These are phyloP conservation scores for Noturus placidus DNA, from an alignment of 2,113 vertebrate species.

Conservation along the genomic window DNA sequence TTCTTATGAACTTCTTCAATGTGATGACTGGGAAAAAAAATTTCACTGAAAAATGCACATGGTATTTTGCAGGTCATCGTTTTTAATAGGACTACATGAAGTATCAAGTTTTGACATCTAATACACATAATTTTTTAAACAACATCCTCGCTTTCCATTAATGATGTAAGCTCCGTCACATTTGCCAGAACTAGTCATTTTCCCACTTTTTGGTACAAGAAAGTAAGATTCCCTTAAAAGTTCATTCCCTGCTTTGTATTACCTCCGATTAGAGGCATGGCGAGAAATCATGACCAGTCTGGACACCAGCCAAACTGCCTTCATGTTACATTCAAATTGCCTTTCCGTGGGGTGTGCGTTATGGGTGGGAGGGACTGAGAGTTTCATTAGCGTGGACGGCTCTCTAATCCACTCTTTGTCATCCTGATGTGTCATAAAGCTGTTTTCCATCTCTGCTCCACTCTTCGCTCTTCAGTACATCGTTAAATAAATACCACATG, in stretches of 20 bases:
- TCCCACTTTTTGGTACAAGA: neutral
- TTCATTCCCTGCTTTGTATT: conserved; percentile 46
- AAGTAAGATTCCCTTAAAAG: neutral
- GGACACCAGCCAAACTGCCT: conserved; percentile 59
- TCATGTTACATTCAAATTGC: conserved; percentile 37
- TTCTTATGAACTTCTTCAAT: conserved; percentile 6
- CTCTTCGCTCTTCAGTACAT: conserved; percentile 64
- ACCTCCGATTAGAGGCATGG: conserved; percentile 40
- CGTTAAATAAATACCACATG: conserved; percentile 75
- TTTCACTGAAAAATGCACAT: neutral
- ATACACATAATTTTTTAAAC: conserved; percentile 5
- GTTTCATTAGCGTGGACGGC: conserved; percentile 61
- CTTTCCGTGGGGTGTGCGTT: conserved; percentile 50
- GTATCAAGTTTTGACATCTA: neutral
- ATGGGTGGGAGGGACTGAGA: conserved; percentile 48
- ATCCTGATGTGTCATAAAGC: conserved; percentile 73
- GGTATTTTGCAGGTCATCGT: conserved; percentile 13
- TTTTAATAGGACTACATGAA: conserved; percentile 14
- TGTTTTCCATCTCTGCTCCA: conserved; percentile 65
- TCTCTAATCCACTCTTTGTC: conserved; percentile 69
- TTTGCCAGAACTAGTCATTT: conserved; percentile 3
- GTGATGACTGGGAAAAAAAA: no score
- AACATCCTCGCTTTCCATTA: conserved; percentile 5
- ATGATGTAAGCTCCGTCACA: neutral
- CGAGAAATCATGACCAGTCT: conserved; percentile 55